phyloP scores from a whole-genome alignment of 2,797 vertebrate species.

The Limnodromus scolopaceus region DNA sequence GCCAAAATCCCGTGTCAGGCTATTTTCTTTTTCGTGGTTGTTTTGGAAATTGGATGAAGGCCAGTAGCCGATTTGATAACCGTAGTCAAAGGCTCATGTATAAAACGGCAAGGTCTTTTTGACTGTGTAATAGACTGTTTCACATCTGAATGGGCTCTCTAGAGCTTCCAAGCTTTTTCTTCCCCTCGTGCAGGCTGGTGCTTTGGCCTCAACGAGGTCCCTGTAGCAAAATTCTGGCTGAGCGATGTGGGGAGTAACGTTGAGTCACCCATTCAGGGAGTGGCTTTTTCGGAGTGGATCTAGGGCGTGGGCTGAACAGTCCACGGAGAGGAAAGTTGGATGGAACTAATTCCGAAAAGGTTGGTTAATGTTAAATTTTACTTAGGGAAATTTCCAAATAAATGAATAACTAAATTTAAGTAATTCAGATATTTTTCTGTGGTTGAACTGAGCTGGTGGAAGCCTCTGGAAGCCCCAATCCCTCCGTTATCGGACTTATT shows the following conservation, averaged over 20 bases:
- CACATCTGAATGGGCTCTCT: neutral
- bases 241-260: neutral
- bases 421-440: neutral
- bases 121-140: neutral
- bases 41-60: conserved; percentile 5
- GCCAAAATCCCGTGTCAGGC: neutral
- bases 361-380: neutral
- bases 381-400: neutral
- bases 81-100: neutral
- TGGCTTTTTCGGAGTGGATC: neutral
- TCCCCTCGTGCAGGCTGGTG: neutral
- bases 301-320: neutral
- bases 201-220: neutral
- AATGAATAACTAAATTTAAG: neutral
- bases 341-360: neutral
- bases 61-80: conserved; percentile 13
- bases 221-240: neutral
- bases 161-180: neutral
- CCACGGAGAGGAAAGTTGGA: neutral
- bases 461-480: neutral
- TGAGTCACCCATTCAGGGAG: conserved; percentile 17
- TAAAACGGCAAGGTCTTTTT: neutral
- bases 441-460: neutral
- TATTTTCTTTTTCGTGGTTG: neutral
- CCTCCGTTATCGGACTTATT: neutral